Base-by-base conservation (phyloP, 2,888 invertebrate genomes). In the Philopedon plagiatum region DNA sequence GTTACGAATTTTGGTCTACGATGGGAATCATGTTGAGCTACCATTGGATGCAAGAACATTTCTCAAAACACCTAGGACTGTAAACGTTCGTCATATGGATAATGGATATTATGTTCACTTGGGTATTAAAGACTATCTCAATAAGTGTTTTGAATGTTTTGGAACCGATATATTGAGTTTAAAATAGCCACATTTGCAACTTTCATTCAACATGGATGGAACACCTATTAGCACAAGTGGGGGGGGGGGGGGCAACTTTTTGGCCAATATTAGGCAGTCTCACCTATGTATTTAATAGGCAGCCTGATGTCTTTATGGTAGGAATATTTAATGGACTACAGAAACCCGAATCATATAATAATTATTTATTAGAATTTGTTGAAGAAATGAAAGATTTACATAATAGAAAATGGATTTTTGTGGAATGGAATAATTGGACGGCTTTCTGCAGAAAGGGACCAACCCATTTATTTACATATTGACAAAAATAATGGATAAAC, bases 351-450 rank as follows among this genome's bases (percentile, higher is more conserved):
- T n/a, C n/a, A n/a, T n/a, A n/a, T n/a, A n/a, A n/a, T n/a, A n/a
- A n/a, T n/a, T n/a, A n/a, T n/a, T n/a, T n/a, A n/a, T n/a, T n/a
- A 21, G 11, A 54, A 11, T 56, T 65, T 41, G 65, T 54, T 9
- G 41, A 65, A 8, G 65, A 65, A 56, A 56, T 56, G 37, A 32
- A 65, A 18, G 37, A 26, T 39, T 32, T 65, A 56, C 32, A n/a
- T n/a, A n/a, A n/a, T 54, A 39, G 5, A 11, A 19, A 56, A 65
- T 23, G 65, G 65, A 39, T 54, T 32, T 65, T 26, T 18, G n/a
- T 65, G 65, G 56, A 65, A 54, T 18, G 34, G 3, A n/a, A 44
- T 26, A 34, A 34, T 34, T 34, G 11, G 34, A 56, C 56, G 15
- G 29, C 26, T 29, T 56, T 56, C 29, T 26, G 29, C n/a, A 56